Evolutionary conservation across 1,140 invertebrate species (phyloP).

Genomic region (Adoxophyes honmai): DNA sequence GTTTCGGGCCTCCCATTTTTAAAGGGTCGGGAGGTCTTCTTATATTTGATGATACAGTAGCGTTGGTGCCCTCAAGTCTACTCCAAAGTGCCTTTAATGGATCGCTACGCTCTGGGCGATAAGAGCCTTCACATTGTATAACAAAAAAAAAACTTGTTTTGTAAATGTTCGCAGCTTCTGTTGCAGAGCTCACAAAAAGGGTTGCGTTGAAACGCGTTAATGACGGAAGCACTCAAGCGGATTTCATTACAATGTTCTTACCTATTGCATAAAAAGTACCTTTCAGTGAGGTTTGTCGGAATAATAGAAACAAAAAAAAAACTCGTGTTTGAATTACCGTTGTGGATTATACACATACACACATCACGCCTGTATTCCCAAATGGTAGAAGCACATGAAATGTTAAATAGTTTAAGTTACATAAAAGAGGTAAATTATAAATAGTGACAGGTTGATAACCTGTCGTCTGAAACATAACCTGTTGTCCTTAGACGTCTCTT

Average conservation of each 20-base stretch:
- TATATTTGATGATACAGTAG: slow-evolving; percentile 43
- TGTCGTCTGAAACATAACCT: too few species aligned
- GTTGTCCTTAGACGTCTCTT: too few species aligned
- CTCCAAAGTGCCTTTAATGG: slow-evolving; percentile 70
- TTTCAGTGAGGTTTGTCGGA: background rate
- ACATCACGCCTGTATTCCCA: too few species aligned
- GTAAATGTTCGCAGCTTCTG: slow-evolving; percentile 61
- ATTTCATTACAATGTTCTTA: too few species aligned
- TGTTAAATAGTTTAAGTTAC: too few species aligned
- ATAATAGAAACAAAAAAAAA: background rate
- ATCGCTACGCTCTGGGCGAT: slow-evolving; percentile 50
- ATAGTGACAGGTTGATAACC: too few species aligned
- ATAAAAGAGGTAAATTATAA: too few species aligned
- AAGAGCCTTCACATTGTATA: slow-evolving; percentile 64
- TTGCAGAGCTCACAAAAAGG: slow-evolving; percentile 42
- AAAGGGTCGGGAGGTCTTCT: slow-evolving; percentile 29
- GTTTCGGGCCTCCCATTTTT: background rate
- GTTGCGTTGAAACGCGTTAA: slow-evolving; percentile 13
- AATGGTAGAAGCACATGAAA: too few species aligned
- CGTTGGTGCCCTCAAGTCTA: slow-evolving; percentile 52
- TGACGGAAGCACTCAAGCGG: background rate
- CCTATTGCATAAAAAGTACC: background rate
- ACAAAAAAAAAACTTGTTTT: slow-evolving; percentile 63
- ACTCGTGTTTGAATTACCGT: background rate
- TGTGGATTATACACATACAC: background rate